phyloP scores from a whole-genome alignment of 64 coral and sea anemone genomes.

The Dendrophyllia cribrosa region DNA sequence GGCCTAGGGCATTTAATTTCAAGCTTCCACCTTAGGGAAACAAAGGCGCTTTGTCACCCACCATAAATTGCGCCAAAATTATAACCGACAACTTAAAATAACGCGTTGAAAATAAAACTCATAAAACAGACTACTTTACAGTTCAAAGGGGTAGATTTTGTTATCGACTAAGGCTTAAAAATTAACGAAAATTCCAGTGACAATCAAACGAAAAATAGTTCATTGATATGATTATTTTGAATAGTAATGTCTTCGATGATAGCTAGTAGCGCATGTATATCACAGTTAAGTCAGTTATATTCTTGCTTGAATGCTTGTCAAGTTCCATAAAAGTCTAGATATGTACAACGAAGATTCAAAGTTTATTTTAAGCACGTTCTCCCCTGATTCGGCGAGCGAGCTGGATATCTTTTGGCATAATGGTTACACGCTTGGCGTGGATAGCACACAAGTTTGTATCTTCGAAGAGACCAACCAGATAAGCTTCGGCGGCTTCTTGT shows the following conservation, averaged over 20 bases:
- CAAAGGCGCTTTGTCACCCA: constrained; percentile 5
- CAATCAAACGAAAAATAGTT: neutral
- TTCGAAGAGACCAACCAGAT: constrained; percentile 54
- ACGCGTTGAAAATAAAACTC: neutral
- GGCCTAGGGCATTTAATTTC: neutral
- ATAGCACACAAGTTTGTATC: constrained; percentile 57
- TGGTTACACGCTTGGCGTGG: constrained; percentile 48
- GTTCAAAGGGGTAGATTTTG: neutral
- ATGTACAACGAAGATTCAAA: constrained; percentile 4
- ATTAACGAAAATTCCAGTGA: neutral
- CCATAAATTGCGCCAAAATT: neutral
- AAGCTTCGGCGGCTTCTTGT: constrained; percentile 56
- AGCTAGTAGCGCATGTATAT: constrained; percentile 23
- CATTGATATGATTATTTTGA: constrained; percentile 10
- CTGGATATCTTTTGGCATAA: constrained; percentile 56
- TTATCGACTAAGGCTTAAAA: neutral
- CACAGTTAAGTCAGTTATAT: neutral
- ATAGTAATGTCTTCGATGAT: constrained; percentile 10
- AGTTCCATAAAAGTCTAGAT: constrained; percentile 21
- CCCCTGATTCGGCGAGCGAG: constrained; percentile 35
- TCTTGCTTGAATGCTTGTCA: neutral
- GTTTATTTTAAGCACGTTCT: constrained; percentile 46
- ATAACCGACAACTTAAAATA: neutral
- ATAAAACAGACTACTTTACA: neutral
- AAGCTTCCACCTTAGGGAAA: neutral